Conservation (phyloP, 2,888 invertebrate genomes). For the Perizoma flavofasciatum region DNA sequence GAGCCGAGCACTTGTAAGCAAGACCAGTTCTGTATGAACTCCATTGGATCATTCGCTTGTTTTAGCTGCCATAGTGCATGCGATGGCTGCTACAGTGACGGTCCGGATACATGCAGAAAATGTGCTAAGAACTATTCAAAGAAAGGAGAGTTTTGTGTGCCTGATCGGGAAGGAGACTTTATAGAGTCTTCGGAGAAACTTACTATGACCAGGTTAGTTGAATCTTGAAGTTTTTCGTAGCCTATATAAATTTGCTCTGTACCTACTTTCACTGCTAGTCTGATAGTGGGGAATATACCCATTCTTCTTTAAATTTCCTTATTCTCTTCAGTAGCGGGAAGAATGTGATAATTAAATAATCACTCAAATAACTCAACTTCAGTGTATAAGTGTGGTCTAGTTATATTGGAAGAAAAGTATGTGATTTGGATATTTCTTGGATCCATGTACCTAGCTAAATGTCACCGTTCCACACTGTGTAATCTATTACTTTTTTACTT, state of each 20-base stretch:
- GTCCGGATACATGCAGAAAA: conserved; percentile 94
- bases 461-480: too few species aligned
- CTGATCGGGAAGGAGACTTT: conserved; percentile 78
- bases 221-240: conserved; percentile 19
- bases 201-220: conserved; percentile 63
- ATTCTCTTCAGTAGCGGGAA: too few species aligned
- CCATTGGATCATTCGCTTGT: conserved; percentile 92
- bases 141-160: conserved; percentile 90
- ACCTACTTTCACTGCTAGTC: too few species aligned
- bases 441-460: too few species aligned
- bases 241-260: neutral
- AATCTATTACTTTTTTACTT: too few species aligned
- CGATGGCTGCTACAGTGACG: conserved; percentile 92
- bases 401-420: too few species aligned
- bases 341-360: too few species aligned
- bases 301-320: too few species aligned
- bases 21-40: conserved; percentile 94
- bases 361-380: too few species aligned
- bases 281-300: too few species aligned
- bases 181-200: conserved; percentile 60
- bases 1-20: conserved; percentile 79
- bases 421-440: too few species aligned
- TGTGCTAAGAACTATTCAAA: conserved; percentile 90
- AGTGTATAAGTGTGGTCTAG: too few species aligned
- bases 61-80: conserved; percentile 93